Conservation (phyloP, 30 jellyfish, hydroid and myxozoan genomes). For the Catostylus mosaicus region DNA sequence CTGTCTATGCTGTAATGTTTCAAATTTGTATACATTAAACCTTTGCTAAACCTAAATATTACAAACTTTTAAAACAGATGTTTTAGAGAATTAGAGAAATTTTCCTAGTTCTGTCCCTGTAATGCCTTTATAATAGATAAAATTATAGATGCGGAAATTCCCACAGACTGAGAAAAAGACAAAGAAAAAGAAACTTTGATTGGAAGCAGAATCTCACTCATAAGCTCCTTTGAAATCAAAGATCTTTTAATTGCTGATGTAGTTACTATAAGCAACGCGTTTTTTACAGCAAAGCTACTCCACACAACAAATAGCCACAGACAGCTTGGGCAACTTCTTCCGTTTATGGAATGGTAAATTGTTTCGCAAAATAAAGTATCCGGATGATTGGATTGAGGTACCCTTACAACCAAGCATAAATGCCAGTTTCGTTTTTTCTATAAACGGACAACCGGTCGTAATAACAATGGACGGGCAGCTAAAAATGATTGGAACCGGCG, state of each 20-base stretch:
- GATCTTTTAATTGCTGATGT: background rate
- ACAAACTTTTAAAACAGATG: too few species aligned
- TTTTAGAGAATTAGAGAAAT: too few species aligned
- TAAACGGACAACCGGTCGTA: conserved; percentile 33
- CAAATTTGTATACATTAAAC: too few species aligned
- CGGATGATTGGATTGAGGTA: background rate
- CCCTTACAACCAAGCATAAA: background rate
- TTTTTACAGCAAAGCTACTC: background rate
- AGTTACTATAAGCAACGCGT: background rate
- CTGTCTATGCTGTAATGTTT: too few species aligned
- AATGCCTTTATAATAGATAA: too few species aligned
- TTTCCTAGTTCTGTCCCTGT: too few species aligned
- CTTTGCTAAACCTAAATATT: too few species aligned
- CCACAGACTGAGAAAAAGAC: too few species aligned
- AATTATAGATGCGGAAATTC: too few species aligned
- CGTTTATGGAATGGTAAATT: background rate
- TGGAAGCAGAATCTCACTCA: too few species aligned
- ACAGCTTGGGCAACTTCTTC: conserved; percentile 16
- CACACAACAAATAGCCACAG: conserved; percentile 1
- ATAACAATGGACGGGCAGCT: conserved; percentile 29
- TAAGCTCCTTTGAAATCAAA: too few species aligned
- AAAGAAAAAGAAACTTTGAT: too few species aligned
- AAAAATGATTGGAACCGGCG: conserved; percentile 31
- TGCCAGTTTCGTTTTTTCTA: background rate
- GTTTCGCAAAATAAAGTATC: background rate